Evolutionary conservation across 1,140 invertebrate genomes (phyloP).

Genomic region (Drosophila triauraria): DNA sequence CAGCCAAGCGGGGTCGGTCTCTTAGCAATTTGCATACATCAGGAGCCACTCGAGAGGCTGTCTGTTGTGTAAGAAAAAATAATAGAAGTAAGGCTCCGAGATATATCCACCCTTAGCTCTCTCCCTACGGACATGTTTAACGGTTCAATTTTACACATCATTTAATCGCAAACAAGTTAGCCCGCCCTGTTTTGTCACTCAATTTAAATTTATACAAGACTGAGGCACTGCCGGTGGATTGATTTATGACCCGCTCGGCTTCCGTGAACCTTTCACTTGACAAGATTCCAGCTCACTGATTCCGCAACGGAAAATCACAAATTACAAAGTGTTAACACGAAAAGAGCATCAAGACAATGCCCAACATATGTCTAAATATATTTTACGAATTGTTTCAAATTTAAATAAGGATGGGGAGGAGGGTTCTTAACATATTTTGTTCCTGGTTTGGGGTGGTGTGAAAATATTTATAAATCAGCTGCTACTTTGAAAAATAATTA

Average conservation of each 20-base stretch:
- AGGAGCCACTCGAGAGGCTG: conserved; percentile 30
- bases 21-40: conserved; percentile 65
- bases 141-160: conserved; percentile 83
- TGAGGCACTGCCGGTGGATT: conserved; percentile 46
- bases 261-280: conserved; percentile 73
- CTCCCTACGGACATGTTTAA: conserved; percentile 76
- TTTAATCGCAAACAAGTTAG: conserved; percentile 82
- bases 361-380: conserved; percentile 45
- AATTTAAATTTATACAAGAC: conserved; percentile 79
- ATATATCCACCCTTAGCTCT: neutral
- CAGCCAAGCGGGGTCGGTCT: conserved; percentile 43
- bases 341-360: conserved; percentile 52
- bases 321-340: conserved; percentile 84
- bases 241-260: conserved; percentile 69
- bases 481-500: neutral
- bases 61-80: conserved; percentile 7
- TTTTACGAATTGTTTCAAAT: conserved; percentile 29
- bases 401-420: conserved; percentile 24
- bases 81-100: neutral
- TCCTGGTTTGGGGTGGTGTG: neutral
- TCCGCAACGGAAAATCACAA: conserved; percentile 72
- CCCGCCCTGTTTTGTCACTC: conserved; percentile 66
- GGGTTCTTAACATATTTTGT: conserved; percentile 7
- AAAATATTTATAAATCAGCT: neutral
- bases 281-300: conserved; percentile 73